A percentile compares a stretch with the other conserved stretches of the same genome.
Conservation (phyloP, 2,113 vertebrate species). For the Orycteropus afer region DNA sequence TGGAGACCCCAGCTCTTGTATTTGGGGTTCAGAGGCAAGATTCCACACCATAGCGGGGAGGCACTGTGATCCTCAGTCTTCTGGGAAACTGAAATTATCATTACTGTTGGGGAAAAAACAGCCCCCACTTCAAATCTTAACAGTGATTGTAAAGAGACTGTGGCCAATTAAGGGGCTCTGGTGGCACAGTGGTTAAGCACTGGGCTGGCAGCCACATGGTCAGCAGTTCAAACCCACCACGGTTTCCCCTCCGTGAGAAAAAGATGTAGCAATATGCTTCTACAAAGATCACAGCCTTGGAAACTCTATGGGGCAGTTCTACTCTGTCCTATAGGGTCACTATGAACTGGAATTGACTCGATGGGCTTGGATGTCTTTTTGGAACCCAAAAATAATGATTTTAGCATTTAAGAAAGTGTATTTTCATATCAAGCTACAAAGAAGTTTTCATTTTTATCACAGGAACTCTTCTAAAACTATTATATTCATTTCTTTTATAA, state of each 20-base stretch:
- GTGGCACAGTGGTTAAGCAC: neutral
- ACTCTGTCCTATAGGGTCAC: neutral
- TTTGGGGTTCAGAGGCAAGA: neutral
- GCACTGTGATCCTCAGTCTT: neutral
- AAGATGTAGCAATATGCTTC: neutral
- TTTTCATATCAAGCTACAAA: neutral
- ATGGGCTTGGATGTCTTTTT: neutral
- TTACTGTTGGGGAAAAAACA: neutral
- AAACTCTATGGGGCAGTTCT: neutral
- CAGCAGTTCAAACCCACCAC: neutral
- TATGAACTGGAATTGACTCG: neutral
- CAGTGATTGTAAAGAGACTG: too few species aligned
- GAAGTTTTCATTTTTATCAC: neutral
- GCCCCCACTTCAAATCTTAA: neutral
- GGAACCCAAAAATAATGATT: neutral
- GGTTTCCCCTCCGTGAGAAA: neutral
- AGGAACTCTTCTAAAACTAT: neutral
- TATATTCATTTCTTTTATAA: neutral
- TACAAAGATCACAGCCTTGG: neutral
- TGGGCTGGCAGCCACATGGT: neutral
- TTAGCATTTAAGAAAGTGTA: neutral
- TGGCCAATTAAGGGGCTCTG: neutral
- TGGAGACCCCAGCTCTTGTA: neutral
- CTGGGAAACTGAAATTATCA: neutral
- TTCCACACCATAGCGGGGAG: neutral